Base-by-base conservation (phyloP, 2,113 vertebrate genomes). In the Deroptyus accipitrinus region DNA sequence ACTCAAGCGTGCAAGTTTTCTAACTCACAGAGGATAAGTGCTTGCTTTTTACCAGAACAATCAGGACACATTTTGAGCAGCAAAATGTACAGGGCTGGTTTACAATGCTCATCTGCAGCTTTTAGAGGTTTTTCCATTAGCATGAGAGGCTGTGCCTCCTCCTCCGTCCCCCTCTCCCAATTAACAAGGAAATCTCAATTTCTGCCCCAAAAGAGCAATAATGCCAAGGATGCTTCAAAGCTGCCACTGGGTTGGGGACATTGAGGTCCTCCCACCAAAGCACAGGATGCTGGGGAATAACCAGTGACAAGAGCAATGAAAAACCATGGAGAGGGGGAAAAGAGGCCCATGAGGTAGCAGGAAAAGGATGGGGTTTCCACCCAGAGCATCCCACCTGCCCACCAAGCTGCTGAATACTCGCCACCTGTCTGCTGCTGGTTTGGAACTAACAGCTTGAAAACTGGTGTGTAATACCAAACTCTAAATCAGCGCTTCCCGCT, bases 341-440 rank as follows among this genome's bases (percentile, higher is more conserved):
- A 66, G 52, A 31, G 31, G 51, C 33, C 1, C 17, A 1, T 4
- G 42, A 74, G 74, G 35, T 0, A 33, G 61, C 10, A 42, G 79
- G 41, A 42, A 37, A 72, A 41, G 86, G 69, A 37, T 0, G 2
- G 41, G 44, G 4, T 66, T 44, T 59, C 59, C 82, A 30, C 7
- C 33, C 33, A 24, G 57, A 63, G 79, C 42, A 33, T 61, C 86
- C 85, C 94, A 92, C 76, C 95, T 94, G 93, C 76, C 57, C 9
- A 4, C 68, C 92, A 75, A 88, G 88, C 94, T 95, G 95, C 96
- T 67, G 46, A 51, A 5, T 6, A 10, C 61, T 64, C 16, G 41
- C 94, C 92, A 94, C 95, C 88, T 93, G 92, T 61, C 95, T 88
- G 77, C 90, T 96, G 61, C 90, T n/a, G 63, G 41, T 52, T 95